Evolutionary conservation across 2,113 vertebrate species (phyloP).

Genomic region (Triplophysa siluroides): DNA sequence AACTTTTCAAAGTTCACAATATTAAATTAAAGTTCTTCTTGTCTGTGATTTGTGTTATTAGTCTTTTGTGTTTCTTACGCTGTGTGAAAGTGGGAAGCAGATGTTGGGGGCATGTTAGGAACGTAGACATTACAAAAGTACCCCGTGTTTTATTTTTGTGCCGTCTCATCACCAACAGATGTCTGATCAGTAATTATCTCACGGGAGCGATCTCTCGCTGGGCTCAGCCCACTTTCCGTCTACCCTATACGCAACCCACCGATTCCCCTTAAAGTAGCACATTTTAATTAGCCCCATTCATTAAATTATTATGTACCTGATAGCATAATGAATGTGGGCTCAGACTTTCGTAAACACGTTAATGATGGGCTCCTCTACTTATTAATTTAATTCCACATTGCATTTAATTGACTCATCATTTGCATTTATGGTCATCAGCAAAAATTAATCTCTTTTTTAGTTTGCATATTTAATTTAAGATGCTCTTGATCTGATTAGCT

Average conservation of each 20-base stretch:
- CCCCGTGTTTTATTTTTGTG: constrained; percentile 24
- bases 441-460: constrained; percentile 38
- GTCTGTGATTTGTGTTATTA: constrained; percentile 80
- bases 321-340: constrained; percentile 42
- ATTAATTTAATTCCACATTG: constrained; percentile 48
- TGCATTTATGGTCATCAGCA: constrained; percentile 57
- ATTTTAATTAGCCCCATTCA: constrained; percentile 48
- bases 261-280: constrained; percentile 28
- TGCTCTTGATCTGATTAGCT: constrained; percentile 54
- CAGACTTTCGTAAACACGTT: constrained; percentile 42
- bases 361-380: constrained; percentile 53
- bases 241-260: not conserved
- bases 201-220: constrained; percentile 11
- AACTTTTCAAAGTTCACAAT: constrained; percentile 99
- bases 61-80: constrained; percentile 75
- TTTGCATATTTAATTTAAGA: constrained; percentile 52
- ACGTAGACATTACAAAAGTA: not conserved
- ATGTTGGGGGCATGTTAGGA: not conserved
- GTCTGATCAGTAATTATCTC: constrained; percentile 20
- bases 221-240: not conserved
- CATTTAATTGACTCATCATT: constrained; percentile 57
- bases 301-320: constrained; percentile 48
- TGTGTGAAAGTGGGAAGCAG: constrained; percentile 69
- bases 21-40: constrained; percentile 99
- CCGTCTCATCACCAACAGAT: constrained; percentile 1